Percentiles rank a stretch among this genome's conserved stretches.
These are phyloP conservation scores for Plodia interpunctella DNA, from an alignment of 1,140 invertebrate genomes.

Conservation along the genomic window DNA sequence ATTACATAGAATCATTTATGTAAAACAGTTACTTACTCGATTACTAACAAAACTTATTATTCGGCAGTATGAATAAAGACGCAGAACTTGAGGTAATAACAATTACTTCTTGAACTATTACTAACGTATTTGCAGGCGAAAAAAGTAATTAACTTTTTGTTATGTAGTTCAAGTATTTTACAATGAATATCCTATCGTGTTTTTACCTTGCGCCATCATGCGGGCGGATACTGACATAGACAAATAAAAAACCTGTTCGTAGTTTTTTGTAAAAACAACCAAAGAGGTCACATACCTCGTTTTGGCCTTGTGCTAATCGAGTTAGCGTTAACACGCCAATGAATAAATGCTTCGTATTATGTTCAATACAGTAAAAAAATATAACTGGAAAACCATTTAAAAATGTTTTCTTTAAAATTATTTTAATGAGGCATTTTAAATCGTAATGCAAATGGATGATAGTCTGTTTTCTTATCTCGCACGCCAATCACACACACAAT, in stretches of 20 bases:
- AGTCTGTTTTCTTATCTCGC: not conserved
- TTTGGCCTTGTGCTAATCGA: slow-evolving; percentile 66
- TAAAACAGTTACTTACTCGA: too few relatives aligned
- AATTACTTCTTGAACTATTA: too few relatives aligned
- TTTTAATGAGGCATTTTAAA: too few relatives aligned
- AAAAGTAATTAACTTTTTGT: slow-evolving; percentile 35
- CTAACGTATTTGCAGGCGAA: slow-evolving; percentile 12
- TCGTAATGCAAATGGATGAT: not conserved
- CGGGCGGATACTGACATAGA: slow-evolving; percentile 35
- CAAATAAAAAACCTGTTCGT: slow-evolving; percentile 47
- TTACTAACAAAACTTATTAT: too few relatives aligned
- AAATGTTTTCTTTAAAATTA: too few relatives aligned
- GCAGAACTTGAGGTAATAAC: too few relatives aligned
- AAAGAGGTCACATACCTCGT: slow-evolving; percentile 65
- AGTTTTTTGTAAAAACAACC: slow-evolving; percentile 49
- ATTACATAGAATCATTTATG: too few relatives aligned
- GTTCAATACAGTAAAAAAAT: slow-evolving; percentile 44
- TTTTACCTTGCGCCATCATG: slow-evolving; percentile 28
- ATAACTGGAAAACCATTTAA: too few relatives aligned
- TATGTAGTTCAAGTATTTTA: slow-evolving; percentile 25
- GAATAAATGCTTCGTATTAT: slow-evolving; percentile 52
- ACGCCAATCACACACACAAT: slow-evolving; percentile 16
- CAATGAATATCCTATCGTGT: slow-evolving; percentile 26
- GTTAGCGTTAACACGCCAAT: slow-evolving; percentile 58
- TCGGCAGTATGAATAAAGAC: too few relatives aligned